Conservation (phyloP, 2,113 vertebrate genomes). For the Melanerpes aurifrons region DNA sequence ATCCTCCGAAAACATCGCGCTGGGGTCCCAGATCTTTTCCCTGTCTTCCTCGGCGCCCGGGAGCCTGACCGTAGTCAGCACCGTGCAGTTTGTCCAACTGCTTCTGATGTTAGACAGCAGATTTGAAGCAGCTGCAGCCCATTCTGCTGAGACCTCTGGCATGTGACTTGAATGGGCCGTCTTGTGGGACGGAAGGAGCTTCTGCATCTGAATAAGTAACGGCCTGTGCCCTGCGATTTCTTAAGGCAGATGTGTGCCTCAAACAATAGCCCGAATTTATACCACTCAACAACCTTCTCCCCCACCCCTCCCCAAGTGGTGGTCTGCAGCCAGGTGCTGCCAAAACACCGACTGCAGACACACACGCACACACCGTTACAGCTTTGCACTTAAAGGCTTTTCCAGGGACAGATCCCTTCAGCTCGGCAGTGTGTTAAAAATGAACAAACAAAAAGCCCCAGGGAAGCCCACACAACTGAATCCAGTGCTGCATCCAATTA, state of each 20-base stretch:
- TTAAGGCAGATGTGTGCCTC: slow-evolving; percentile 85
- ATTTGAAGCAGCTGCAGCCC: slow-evolving; percentile 84
- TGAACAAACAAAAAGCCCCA: slow-evolving; percentile 22
- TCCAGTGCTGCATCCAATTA: slow-evolving; percentile 73
- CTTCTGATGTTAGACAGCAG: slow-evolving; percentile 81
- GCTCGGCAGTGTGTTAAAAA: slow-evolving; percentile 33
- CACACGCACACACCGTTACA: neutral
- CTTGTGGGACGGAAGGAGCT: slow-evolving; percentile 79
- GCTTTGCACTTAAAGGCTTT: slow-evolving; percentile 69
- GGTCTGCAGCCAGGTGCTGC: slow-evolving; percentile 54
- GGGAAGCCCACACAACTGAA: slow-evolving; percentile 32
- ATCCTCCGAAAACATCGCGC: slow-evolving; percentile 74
- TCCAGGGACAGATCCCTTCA: slow-evolving; percentile 77
- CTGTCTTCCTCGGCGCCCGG: slow-evolving; percentile 73
- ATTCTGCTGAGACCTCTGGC: slow-evolving; percentile 83
- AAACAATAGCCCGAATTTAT: slow-evolving; percentile 90
- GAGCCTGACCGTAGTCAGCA: slow-evolving; percentile 65
- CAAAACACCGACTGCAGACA: neutral
- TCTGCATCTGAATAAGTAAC: slow-evolving; percentile 84
- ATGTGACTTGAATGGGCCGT: slow-evolving; percentile 84
- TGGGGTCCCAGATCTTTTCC: slow-evolving; percentile 79
- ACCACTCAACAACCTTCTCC: slow-evolving; percentile 9
- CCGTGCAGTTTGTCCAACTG: slow-evolving; percentile 71
- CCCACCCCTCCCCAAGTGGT: neutral
- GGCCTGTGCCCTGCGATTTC: slow-evolving; percentile 80